phyloP scores from a whole-genome alignment of 30 jellyfish, hydroid and myxozoan species.

The Aurelia aurita region DNA sequence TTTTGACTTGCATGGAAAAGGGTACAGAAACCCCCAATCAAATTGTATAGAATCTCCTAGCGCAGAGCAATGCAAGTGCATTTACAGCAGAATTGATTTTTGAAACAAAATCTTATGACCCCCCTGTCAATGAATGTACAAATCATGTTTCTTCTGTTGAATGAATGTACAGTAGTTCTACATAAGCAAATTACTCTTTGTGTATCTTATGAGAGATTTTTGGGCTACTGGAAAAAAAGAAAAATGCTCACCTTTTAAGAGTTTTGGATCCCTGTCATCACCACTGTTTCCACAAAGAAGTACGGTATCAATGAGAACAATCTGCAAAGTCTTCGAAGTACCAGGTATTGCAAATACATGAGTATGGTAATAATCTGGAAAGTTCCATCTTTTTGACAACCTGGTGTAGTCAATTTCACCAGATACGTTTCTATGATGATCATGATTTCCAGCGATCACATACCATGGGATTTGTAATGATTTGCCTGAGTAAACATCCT shows the following conservation, averaged over 20 bases:
- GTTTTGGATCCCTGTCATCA: constrained; percentile 59
- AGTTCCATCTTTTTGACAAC: constrained; percentile 76
- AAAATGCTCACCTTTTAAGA: constrained; percentile 57
- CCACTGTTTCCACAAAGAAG: constrained; percentile 88
- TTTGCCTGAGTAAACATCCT: constrained; percentile 60
- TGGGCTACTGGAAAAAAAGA: no score
- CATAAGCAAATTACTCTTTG: no score
- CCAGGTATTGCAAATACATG: constrained; percentile 80
- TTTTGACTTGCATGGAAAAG: no score
- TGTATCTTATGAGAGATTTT: no score
- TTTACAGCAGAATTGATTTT: no score
- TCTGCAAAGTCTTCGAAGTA: constrained; percentile 49
- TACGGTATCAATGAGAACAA: constrained; percentile 85
- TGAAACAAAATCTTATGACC: no score
- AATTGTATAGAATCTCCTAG: no score
- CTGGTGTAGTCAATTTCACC: constrained; percentile 86
- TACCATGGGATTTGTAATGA: constrained; percentile 96
- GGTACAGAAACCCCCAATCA: no score
- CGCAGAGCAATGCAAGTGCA: no score
- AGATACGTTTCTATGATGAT: constrained; percentile 89
- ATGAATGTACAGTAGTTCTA: no score
- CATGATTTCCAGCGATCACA: constrained; percentile 97
- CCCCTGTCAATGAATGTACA: no score
- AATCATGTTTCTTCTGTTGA: no score
- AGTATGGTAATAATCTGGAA: constrained; percentile 76